Conservation (phyloP, 2,797 vertebrate genomes). For the Anguilla megastoma region DNA sequence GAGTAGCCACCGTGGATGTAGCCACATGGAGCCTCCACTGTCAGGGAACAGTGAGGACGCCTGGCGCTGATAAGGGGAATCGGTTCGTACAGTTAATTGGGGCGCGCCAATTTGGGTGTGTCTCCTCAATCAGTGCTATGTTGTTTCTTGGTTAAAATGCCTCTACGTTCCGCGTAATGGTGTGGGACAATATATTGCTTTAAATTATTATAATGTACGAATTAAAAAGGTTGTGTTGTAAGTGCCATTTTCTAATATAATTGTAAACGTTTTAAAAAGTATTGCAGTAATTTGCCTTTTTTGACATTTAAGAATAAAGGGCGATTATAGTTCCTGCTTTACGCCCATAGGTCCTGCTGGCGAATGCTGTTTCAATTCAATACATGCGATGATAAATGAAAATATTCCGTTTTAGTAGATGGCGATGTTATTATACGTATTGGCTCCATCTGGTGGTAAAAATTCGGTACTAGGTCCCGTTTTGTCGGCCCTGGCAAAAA, state of each 20-base stretch:
- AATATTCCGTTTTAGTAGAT: neutral
- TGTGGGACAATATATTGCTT: neutral
- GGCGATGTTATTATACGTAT: neutral
- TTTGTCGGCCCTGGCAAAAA: neutral
- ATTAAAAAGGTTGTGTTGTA: neutral
- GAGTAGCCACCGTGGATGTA: neutral
- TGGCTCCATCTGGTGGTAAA: constrained; percentile 5
- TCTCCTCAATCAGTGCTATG: neutral
- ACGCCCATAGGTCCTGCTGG: neutral
- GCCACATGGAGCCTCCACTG: neutral
- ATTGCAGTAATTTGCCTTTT: neutral
- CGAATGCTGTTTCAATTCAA: neutral
- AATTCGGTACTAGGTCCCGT: neutral
- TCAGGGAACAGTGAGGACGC: neutral
- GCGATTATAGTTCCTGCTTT: neutral
- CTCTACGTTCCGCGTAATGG: neutral
- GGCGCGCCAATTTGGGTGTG: neutral
- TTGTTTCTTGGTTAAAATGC: neutral
- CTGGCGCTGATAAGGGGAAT: neutral
- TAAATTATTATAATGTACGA: neutral
- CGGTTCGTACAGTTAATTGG: too few relatives aligned
- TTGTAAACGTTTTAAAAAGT: neutral
- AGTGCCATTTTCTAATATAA: neutral
- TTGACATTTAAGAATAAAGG: neutral
- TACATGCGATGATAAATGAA: too few relatives aligned